Base-by-base conservation (phyloP, 2,797 vertebrate genomes). In the Coranthus polyacanthus region DNA sequence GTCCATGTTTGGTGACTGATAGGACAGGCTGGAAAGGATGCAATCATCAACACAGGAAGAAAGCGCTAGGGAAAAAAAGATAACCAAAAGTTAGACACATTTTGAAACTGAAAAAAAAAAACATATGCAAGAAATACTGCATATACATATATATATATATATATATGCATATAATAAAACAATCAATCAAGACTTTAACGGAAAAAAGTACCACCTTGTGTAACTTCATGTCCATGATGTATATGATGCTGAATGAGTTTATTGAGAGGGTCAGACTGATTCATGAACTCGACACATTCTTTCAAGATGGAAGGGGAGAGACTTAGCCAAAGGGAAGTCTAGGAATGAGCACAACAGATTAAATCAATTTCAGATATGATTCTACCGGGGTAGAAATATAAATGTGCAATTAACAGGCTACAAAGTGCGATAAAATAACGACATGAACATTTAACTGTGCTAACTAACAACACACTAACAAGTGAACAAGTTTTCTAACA, bases 241-340 rank as follows among this genome's bases (percentile, higher is more conserved):
- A 68, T 79, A 15, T 75, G 69, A 60, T 76, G 63, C 12, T 77
- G 60, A 64, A 82, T 77, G 3, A 79, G 64, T 55, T 47, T 49
- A 18, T 51, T 69, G 16, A 82, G 44, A 26, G 67, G 62, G 20
- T 78, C 53, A 17, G 74, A 73, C 51, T 78, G 49, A 60, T 55
- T 78, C 42, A 75, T 51, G 34, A 81, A 57, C 37, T 72, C 75
- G 2, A 54, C 58, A 73, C 70, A 85, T 37, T 78, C 78, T 43
- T 81, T 83, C 15, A 80, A 60, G 39, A 83, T 13, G n/a, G 72
- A 46, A 11, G 55, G 51, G n/a, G 64, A 71, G n/a, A 71, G 56
- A 36, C 65, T 64, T 24, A 85, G 76, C 63, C 68, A 63, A 6
- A 62, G 29, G 2, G 62, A 72, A 12, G 74, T 69, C 74, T 71